Conservation (phyloP, 2,888 invertebrate genomes). For the Spodoptera exigua region DNA sequence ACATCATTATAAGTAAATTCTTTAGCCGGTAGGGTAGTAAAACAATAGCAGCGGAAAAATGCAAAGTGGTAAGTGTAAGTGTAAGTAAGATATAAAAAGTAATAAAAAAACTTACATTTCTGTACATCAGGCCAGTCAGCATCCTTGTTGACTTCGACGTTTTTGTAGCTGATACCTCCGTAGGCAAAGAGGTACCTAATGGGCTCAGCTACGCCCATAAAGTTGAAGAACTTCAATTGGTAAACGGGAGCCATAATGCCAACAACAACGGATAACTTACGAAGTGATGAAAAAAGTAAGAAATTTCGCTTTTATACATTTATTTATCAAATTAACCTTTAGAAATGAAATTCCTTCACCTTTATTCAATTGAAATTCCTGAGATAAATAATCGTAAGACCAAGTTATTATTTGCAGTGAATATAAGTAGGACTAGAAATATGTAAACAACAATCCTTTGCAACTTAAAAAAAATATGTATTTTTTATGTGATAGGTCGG, state of each 20-base stretch:
- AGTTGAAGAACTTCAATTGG: conserved; percentile 66
- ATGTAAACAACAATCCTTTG: too few relatives aligned
- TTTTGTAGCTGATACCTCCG: conserved; percentile 65
- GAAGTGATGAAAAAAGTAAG: conserved; percentile 6
- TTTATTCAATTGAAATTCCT: background rate
- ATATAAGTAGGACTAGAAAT: too few relatives aligned
- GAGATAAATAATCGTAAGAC: background rate
- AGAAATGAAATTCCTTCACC: background rate
- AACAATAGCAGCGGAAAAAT: too few relatives aligned
- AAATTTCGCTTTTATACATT: conserved; percentile 26
- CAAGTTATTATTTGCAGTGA: too few relatives aligned
- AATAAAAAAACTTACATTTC: conserved; percentile 28
- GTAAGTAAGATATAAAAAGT: too few relatives aligned
- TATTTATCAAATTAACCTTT: conserved; percentile 13
- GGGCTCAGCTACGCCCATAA: conserved; percentile 67
- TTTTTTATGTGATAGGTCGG: too few relatives aligned
- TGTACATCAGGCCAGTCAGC: conserved; percentile 32
- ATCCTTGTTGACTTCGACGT: conserved; percentile 45
- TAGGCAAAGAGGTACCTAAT: conserved; percentile 67
- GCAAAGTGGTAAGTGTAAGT: too few relatives aligned
- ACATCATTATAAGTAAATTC: too few relatives aligned
- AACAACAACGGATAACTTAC: conserved; percentile 23
- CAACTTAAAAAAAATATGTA: too few relatives aligned
- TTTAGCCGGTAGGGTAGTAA: too few relatives aligned
- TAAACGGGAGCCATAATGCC: conserved; percentile 60